Conservation (phyloP, 2,888 invertebrate species). For the Heliconius sara region DNA sequence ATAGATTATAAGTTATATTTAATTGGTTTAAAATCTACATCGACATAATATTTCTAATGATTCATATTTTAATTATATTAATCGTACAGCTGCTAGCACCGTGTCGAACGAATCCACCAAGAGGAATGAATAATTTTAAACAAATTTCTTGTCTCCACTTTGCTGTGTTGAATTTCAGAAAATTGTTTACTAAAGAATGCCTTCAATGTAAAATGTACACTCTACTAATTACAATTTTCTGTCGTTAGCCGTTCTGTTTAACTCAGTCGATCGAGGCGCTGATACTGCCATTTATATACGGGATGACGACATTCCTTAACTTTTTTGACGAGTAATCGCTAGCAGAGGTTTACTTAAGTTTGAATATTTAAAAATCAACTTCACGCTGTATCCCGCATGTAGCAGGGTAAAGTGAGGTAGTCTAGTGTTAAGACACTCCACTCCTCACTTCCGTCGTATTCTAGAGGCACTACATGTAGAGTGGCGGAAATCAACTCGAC, state of each 20-base stretch:
- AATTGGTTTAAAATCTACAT: too few species aligned
- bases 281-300: neutral
- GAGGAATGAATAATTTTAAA: neutral
- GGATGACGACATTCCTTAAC: neutral
- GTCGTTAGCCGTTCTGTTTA: neutral
- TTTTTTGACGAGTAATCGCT: neutral
- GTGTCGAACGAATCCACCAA: neutral
- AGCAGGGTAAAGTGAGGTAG: neutral
- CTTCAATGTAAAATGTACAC: neutral
- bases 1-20: too few species aligned
- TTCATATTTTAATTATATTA: too few species aligned
- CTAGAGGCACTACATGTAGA: too few species aligned
- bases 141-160: neutral
- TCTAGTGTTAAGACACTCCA: too few species aligned
- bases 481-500: too few species aligned
- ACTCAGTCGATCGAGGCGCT: neutral
- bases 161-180: constrained; percentile 4
- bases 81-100: too few species aligned
- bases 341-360: neutral
- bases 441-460: too few species aligned
- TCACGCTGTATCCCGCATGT: neutral
- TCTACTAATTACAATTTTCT: constrained; percentile 1
- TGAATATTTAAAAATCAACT: neutral
- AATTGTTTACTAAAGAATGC: neutral
- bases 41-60: too few species aligned